phyloP scores from a whole-genome alignment of 53 echinoderm and acorn worm genomes.

The Hippasteria phrygiana region DNA sequence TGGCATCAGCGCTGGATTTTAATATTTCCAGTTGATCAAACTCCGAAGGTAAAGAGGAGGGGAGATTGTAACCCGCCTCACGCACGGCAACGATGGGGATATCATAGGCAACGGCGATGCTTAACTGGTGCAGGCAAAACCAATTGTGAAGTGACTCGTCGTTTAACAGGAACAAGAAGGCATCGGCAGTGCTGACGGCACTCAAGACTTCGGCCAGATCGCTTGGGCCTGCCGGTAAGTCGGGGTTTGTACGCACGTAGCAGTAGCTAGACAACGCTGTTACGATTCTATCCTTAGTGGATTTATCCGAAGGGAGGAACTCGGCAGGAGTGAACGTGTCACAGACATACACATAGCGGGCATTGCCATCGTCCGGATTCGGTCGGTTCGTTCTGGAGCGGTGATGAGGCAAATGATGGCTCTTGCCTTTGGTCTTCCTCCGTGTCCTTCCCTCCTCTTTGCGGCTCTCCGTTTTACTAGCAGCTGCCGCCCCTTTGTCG shows the following conservation, averaged over 20 bases:
- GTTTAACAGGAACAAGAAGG: conserved; percentile 83
- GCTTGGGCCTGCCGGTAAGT: conserved; percentile 61
- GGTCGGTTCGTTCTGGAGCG: conserved; percentile 7
- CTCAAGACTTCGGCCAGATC: conserved; percentile 70
- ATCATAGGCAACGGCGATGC: conserved; percentile 71
- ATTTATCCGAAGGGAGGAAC: conserved; percentile 25
- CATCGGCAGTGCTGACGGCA: conserved; percentile 78
- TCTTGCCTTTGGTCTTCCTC: conserved; percentile 23
- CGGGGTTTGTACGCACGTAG: conserved; percentile 77
- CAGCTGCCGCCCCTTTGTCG: neutral
- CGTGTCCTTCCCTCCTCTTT: conserved; percentile 29
- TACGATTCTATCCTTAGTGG: conserved; percentile 71
- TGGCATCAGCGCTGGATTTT: conserved; percentile 4
- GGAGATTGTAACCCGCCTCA: conserved; percentile 78
- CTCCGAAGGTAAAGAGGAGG: conserved; percentile 58
- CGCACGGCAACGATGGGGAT: conserved; percentile 77
- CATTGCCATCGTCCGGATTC: neutral
- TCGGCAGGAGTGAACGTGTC: conserved; percentile 56
- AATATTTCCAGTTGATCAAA: conserved; percentile 74
- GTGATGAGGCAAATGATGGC: conserved; percentile 17
- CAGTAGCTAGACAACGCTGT: conserved; percentile 81
- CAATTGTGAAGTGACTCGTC: conserved; percentile 70
- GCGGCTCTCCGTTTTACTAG: conserved; percentile 32
- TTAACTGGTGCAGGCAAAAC: conserved; percentile 76
- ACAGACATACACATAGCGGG: conserved; percentile 81